Conservation (phyloP, 2,797 vertebrate species). For the Fistularia tabacaria region DNA sequence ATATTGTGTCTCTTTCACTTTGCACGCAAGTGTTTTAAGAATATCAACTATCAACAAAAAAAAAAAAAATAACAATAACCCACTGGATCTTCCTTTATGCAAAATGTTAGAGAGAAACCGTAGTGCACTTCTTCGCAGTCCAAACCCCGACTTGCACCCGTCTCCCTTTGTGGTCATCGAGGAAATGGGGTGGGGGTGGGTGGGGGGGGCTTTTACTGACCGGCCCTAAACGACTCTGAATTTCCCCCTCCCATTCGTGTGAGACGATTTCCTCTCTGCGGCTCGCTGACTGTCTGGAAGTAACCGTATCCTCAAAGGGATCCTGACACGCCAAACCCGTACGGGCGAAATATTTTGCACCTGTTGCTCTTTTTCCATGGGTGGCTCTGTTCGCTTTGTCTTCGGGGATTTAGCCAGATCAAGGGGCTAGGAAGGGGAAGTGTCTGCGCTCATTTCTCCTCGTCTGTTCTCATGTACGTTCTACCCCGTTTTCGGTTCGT, state of each 20-base stretch:
- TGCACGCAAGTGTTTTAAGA: too few relatives aligned
- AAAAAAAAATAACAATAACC: too few relatives aligned
- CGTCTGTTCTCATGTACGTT: too few relatives aligned
- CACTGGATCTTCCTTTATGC: too few relatives aligned
- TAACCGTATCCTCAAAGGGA: constrained; percentile 79
- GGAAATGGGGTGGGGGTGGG: constrained; percentile 62
- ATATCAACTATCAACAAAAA: too few relatives aligned
- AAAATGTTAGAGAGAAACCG: too few relatives aligned
- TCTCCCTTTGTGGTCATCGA: constrained; percentile 67
- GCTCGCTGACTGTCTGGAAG: constrained; percentile 74
- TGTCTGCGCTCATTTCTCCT: constrained; percentile 3
- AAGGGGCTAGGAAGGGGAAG: constrained; percentile 40
- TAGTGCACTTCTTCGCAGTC: constrained; percentile 20
- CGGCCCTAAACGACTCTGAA: constrained; percentile 68
- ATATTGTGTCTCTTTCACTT: too few relatives aligned
- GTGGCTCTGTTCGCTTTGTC: constrained; percentile 45
- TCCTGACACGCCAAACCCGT: constrained; percentile 71
- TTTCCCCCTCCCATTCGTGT: constrained; percentile 75
- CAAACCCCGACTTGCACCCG: constrained; percentile 39
- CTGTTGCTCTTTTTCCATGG: constrained; percentile 71
- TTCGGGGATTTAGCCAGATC: constrained; percentile 55
- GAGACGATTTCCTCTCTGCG: constrained; percentile 82
- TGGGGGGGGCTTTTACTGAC: constrained; percentile 46
- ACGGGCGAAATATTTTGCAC: constrained; percentile 54
- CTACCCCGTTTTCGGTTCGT: background rate